phyloP scores from a whole-genome alignment of 2,113 vertebrate species.

The Sciurus niger region DNA sequence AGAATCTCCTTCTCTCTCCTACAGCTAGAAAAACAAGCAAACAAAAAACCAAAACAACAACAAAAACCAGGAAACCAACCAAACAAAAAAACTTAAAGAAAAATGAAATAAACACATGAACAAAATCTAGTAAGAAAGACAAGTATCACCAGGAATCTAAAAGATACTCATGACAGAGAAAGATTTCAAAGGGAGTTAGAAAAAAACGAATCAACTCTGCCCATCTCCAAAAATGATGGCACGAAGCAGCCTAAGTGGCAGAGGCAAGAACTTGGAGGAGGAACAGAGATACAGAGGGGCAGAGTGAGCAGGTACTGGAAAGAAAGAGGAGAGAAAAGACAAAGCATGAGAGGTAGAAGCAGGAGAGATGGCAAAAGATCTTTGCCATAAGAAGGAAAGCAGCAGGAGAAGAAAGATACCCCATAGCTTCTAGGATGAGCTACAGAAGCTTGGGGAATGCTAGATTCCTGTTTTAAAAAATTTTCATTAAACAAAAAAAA shows the following conservation, averaged over 20 bases:
- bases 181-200: background rate
- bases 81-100: background rate
- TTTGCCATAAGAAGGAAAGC: background rate
- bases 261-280: background rate
- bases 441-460: background rate
- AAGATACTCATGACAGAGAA: background rate
- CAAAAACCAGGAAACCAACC: background rate
- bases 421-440: background rate
- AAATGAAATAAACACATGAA: constrained; percentile 31
- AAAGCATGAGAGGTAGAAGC: background rate
- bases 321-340: background rate
- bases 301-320: background rate
- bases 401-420: background rate
- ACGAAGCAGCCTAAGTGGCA: background rate
- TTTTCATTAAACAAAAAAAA: constrained; percentile 17
- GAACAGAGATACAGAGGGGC: background rate
- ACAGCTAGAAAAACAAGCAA: background rate
- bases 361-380: background rate
- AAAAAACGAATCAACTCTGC: constrained; percentile 32
- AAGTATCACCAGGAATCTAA: background rate
- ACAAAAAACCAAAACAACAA: background rate
- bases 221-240: background rate
- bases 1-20: background rate
- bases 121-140: background rate
- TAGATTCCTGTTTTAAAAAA: background rate